These are phyloP conservation scores for Cyanoderma ruficeps DNA, from an alignment of 2,113 vertebrate species.

Conservation along the genomic window DNA sequence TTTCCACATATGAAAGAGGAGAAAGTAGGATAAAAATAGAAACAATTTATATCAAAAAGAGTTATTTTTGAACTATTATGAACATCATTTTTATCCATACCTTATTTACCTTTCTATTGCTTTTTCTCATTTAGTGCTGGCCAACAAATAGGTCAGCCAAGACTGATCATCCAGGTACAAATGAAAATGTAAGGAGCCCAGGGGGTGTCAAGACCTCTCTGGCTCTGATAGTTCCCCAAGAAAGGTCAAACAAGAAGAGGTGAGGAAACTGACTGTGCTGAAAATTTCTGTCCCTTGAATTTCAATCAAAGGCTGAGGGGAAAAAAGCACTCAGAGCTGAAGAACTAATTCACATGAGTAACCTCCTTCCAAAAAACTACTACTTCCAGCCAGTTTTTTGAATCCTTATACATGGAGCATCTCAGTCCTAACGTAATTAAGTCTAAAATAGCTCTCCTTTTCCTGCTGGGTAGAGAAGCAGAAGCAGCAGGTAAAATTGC, in stretches of 20 bases:
- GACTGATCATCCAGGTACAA: slow-evolving; percentile 18
- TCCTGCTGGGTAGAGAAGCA: neutral
- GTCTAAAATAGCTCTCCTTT: neutral
- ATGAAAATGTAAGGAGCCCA: slow-evolving; percentile 1
- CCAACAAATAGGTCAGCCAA: neutral
- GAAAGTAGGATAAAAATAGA: neutral
- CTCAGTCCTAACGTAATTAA: neutral
- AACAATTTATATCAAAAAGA: neutral
- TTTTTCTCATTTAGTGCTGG: neutral
- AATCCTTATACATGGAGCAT: neutral
- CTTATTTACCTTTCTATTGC: neutral
- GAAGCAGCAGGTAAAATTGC: neutral
- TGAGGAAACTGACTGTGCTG: neutral
- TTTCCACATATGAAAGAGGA: neutral
- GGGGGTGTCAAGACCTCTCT: neutral
- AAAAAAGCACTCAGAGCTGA: neutral
- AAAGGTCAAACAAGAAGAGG: slow-evolving; percentile 44
- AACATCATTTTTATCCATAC: neutral
- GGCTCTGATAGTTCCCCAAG: neutral
- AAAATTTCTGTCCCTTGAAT: slow-evolving; percentile 33
- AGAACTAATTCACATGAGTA: neutral
- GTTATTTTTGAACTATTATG: neutral
- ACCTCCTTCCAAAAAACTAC: neutral
- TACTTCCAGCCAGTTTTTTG: neutral
- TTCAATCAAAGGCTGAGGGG: neutral